Evolutionary conservation across 2,888 invertebrate species (phyloP), one percentile per base, ranked within the genome.

Genomic region (Plagodis pulveraria): DNA sequence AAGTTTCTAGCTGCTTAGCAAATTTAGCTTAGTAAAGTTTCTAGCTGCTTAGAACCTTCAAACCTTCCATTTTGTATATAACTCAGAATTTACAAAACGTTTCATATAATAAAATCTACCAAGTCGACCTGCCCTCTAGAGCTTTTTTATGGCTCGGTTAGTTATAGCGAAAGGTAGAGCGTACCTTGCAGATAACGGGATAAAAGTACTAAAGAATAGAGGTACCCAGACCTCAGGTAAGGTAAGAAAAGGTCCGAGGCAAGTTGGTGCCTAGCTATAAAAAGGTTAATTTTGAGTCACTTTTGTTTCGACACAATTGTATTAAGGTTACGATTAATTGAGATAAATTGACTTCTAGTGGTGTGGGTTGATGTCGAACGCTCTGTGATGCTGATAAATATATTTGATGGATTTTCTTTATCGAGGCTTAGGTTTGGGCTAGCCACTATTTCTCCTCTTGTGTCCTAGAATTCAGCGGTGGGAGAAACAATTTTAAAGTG

Each of bases 81-180:
- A 38, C 6, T 6, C 9, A 1, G 38, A 38, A 38, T 8, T 38
- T n/a, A 12, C n/a, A 11, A n/a, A 11, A 43, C 5, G 42, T 43
- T 0, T 11, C n/a, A n/a, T 7, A 22, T 43, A 43, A 8, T 10
- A 45, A 52, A 45, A 45, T 52, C 40, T 52, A 52, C 52, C 52
- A 22, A 2, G 6, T 12, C 32, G n/a, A 12, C 4, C 22, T n/a
- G 9, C 38, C 22, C 22, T 22, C 22, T 48, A 38, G n/a, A 38
- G 6, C 9, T 38, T 58, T 61, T 62, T 65, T 62, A 65, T 62
- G 53, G 50, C 56, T 57, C 42, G 40, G 50, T 59, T 47, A 62
- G 62, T 60, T 58, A 65, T 38, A 36, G 35, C 36, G 9, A 8
- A 12, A 56, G 48, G 56, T 46, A 49, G 32, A 50, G 11, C 46